A percentile compares a stretch with the other conserved stretches of the same genome.
These are phyloP conservation scores for Tethea ocularis DNA, from an alignment of 2,888 invertebrate genomes.

Conservation along the genomic window DNA sequence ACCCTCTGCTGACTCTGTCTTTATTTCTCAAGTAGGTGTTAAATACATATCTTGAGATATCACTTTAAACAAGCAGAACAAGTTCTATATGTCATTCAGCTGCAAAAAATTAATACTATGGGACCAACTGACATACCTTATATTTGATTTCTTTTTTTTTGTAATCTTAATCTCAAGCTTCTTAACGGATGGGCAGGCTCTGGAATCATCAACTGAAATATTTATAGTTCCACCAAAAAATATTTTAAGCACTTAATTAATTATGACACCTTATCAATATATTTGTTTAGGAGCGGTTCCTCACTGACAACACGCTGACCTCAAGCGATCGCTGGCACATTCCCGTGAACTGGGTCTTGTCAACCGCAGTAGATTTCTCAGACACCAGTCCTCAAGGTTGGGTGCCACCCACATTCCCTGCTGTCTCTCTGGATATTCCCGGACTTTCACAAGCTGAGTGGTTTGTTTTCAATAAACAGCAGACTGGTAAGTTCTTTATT, in stretches of 20 bases:
- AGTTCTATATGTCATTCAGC: too few species aligned
- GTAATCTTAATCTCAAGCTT: too few species aligned
- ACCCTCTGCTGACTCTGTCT: conserved; percentile 55
- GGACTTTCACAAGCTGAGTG: conserved; percentile 68
- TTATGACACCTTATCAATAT: not conserved
- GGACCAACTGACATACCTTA: too few species aligned
- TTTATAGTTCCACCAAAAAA: not conserved
- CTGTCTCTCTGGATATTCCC: conserved; percentile 50
- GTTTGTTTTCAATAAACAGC: conserved; percentile 86
- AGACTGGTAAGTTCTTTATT: conserved; percentile 73
- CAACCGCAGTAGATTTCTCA: conserved; percentile 64
- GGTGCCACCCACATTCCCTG: conserved; percentile 60
- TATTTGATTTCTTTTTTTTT: too few species aligned
- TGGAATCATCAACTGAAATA: too few species aligned
- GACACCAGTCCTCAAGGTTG: conserved; percentile 78
- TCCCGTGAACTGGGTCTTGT: conserved; percentile 80
- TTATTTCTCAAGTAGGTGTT: conserved; percentile 60
- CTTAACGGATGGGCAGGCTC: too few species aligned
- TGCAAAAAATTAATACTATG: too few species aligned
- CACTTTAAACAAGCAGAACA: too few species aligned
- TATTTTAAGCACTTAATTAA: too few species aligned
- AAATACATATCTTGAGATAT: too few species aligned
- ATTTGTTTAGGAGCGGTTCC: conserved; percentile 61
- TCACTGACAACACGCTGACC: conserved; percentile 54
- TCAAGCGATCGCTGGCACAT: conserved; percentile 77